Evolutionary conservation across 2,113 vertebrate species (phyloP).

Genomic region (Sebastes fasciatus): DNA sequence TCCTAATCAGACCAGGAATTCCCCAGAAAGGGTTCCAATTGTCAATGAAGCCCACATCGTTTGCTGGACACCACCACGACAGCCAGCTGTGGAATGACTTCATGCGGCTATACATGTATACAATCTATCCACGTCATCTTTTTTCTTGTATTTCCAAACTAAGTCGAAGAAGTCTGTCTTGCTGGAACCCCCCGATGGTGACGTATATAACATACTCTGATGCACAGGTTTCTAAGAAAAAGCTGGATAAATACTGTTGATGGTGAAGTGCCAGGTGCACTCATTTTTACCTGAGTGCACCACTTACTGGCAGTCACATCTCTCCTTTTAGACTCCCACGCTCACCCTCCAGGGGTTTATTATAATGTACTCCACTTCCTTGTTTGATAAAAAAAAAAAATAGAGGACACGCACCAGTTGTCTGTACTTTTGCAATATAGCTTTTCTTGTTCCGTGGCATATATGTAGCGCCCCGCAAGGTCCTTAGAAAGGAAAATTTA

Average conservation of each 20-base stretch:
- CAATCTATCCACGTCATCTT: background rate
- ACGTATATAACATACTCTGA: slow-evolving; percentile 5
- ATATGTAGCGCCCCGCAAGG: background rate
- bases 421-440: slow-evolving; percentile 18
- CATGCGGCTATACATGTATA: no score
- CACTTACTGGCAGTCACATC: slow-evolving; percentile 49
- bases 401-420: slow-evolving; percentile 3
- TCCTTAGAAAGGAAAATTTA: background rate
- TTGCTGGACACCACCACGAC: no score
- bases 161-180: background rate
- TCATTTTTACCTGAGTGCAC: slow-evolving; percentile 41
- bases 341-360: slow-evolving; percentile 41
- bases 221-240: slow-evolving; percentile 27
- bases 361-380: slow-evolving; percentile 29
- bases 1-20: no score
- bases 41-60: no score
- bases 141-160: background rate
- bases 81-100: no score
- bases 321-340: slow-evolving; percentile 15
- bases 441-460: background rate
- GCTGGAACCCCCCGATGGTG: background rate
- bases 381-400: slow-evolving; percentile 34
- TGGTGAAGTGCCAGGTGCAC: slow-evolving; percentile 24
- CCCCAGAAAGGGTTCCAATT: no score
- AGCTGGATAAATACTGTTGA: slow-evolving; percentile 16